phyloP scores from a whole-genome alignment of 64 coral and sea anemone species.

The Astreopora myriophthalma region DNA sequence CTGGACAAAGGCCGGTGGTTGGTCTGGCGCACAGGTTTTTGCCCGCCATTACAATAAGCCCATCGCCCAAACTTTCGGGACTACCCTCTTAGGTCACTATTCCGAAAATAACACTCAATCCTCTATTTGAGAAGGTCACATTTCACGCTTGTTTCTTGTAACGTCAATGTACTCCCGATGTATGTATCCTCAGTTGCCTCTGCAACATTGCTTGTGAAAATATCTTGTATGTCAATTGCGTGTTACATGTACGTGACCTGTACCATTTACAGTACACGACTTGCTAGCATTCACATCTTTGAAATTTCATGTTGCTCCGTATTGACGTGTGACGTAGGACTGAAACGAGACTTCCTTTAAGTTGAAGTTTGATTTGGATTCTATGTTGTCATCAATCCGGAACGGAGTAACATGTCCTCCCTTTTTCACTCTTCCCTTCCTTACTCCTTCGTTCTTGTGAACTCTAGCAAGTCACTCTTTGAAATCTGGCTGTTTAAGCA shows the following conservation, averaged over 20 bases:
- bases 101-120: not conserved
- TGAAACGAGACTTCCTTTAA: not conserved
- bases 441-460: not conserved
- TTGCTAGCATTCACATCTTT: not conserved
- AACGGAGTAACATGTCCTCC: not conserved
- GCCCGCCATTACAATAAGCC: not conserved
- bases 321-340: not conserved
- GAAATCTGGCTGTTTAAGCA: not conserved
- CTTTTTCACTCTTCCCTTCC: not conserved
- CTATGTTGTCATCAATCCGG: not conserved
- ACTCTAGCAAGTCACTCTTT: not conserved
- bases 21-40: not conserved
- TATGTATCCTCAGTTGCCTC: not conserved
- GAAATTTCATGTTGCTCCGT: not conserved
- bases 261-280: not conserved
- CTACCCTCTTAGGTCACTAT: not conserved
- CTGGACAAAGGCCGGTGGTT: not conserved
- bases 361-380: not conserved
- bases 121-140: not conserved
- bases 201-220: not conserved
- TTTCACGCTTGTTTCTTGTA: not conserved
- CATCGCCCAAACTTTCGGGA: not conserved
- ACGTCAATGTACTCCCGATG: not conserved
- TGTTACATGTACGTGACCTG: not conserved
- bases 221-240: not conserved